Percentiles rank a stretch among this genome's conserved stretches.
Conservation (phyloP, 2,113 vertebrate genomes). For the Poicephalus meyeri region DNA sequence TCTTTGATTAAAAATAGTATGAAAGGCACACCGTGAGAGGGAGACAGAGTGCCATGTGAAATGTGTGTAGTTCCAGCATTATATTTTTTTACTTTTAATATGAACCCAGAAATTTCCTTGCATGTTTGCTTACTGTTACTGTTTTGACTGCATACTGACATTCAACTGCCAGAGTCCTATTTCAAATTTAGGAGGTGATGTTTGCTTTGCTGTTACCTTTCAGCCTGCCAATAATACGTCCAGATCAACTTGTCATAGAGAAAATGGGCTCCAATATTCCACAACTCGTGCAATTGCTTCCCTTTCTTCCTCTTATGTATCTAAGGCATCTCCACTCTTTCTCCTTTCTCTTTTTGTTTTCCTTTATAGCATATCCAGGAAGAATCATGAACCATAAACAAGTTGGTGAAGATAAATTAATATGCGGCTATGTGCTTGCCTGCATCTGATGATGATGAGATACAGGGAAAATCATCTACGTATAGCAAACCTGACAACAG, state of each 20-base stretch:
- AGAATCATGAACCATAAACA: background rate
- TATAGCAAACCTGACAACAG: background rate
- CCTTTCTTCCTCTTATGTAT: background rate
- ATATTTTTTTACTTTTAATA: background rate
- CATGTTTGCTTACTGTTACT: background rate
- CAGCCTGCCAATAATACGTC: background rate
- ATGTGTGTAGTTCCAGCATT: background rate
- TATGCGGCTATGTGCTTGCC: background rate
- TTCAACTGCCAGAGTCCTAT: background rate
- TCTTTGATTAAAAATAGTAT: background rate
- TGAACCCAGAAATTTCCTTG: background rate
- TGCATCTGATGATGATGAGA: background rate
- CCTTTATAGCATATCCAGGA: background rate
- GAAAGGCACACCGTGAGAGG: conserved; percentile 8
- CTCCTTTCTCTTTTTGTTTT: background rate
- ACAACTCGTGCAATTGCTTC: background rate
- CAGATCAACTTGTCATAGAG: background rate
- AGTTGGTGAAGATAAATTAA: background rate
- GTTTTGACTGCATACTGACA: background rate
- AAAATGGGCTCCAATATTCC: background rate
- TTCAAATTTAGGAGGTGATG: background rate
- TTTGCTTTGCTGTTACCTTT: background rate
- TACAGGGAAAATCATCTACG: background rate
- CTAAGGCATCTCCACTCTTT: background rate
- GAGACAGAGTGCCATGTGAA: background rate